Percentiles rank a stretch among this genome's conserved stretches.
phyloP scores from a whole-genome alignment of 2,888 invertebrate genomes.

The Andrena minutula region DNA sequence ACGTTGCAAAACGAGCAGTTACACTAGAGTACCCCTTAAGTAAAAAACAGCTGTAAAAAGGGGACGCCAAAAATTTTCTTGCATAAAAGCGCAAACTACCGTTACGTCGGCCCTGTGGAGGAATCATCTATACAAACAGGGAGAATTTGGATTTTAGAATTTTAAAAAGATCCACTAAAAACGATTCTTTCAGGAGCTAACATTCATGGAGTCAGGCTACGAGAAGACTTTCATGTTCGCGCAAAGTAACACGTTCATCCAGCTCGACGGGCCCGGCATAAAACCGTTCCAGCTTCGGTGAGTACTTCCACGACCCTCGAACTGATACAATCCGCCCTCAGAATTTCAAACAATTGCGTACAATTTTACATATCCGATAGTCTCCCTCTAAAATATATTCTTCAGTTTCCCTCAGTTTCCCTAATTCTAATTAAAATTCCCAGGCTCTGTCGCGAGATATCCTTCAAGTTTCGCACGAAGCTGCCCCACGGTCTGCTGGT shows the following conservation, averaged over 20 bases:
- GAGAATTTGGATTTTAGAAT: not conserved
- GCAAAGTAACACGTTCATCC: slow-evolving; percentile 95
- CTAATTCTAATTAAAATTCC: slow-evolving; percentile 4
- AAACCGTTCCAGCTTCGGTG: slow-evolving; percentile 96
- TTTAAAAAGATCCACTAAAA: not conserved
- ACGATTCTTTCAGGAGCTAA: slow-evolving; percentile 87
- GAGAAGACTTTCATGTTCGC: slow-evolving; percentile 96
- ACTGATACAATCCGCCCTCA: not conserved
- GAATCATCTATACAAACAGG: too few species aligned
- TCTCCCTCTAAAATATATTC: not conserved
- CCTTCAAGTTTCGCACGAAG: slow-evolving; percentile 94
- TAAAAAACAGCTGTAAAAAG: too few species aligned
- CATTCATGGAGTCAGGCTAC: slow-evolving; percentile 94
- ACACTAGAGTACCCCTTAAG: too few species aligned
- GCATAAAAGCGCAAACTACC: too few species aligned
- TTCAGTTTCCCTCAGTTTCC: not conserved
- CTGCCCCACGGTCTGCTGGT: slow-evolving; percentile 95
- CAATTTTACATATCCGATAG: not conserved
- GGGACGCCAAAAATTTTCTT: too few species aligned
- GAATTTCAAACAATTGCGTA: not conserved
- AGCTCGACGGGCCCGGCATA: slow-evolving; percentile 95
- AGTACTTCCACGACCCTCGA: slow-evolving; percentile 60
- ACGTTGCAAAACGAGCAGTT: too few species aligned
- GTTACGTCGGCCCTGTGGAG: too few species aligned
- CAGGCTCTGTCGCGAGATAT: slow-evolving; percentile 94